phyloP scores from a whole-genome alignment of 2,888 invertebrate genomes.

The Coelopa pilipes region DNA sequence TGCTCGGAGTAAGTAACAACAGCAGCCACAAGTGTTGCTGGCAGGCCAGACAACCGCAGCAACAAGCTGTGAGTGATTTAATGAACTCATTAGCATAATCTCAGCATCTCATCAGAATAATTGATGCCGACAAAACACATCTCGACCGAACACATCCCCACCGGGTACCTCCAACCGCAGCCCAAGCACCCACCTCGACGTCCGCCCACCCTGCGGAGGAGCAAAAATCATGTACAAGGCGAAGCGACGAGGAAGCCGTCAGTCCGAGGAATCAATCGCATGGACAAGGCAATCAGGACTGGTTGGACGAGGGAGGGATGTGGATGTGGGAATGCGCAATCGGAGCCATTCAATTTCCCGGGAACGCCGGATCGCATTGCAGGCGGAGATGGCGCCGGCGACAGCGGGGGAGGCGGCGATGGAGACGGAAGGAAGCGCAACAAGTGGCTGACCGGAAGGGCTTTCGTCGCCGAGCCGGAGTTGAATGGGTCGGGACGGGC shows the following conservation, averaged over 20 bases:
- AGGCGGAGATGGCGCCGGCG: neutral
- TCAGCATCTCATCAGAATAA: conserved; percentile 40
- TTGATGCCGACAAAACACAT: conserved; percentile 28
- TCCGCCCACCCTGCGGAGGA: neutral
- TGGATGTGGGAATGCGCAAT: too few relatives aligned
- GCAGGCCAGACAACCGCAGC: neutral
- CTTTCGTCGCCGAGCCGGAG: neutral
- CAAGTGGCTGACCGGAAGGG: conserved; percentile 38
- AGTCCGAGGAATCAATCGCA: too few relatives aligned
- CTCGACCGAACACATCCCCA: conserved; percentile 20
- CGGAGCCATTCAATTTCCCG: neutral
- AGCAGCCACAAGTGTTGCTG: too few relatives aligned
- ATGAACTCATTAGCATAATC: conserved; percentile 54
- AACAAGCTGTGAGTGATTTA: conserved; percentile 45
- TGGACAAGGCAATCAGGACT: neutral
- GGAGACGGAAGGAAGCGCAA: conserved; percentile 31
- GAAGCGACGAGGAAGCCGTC: too few relatives aligned
- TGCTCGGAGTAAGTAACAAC: too few relatives aligned
- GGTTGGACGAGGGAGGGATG: too few relatives aligned
- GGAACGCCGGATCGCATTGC: conserved; percentile 2
- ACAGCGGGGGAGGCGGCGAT: neutral
- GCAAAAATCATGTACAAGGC: too few relatives aligned
- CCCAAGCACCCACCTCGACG: neutral
- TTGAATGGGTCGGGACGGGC: neutral
- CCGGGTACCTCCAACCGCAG: conserved; percentile 38